phyloP scores from a whole-genome alignment of 1,140 invertebrate genomes.

The Drosophila burlai region DNA sequence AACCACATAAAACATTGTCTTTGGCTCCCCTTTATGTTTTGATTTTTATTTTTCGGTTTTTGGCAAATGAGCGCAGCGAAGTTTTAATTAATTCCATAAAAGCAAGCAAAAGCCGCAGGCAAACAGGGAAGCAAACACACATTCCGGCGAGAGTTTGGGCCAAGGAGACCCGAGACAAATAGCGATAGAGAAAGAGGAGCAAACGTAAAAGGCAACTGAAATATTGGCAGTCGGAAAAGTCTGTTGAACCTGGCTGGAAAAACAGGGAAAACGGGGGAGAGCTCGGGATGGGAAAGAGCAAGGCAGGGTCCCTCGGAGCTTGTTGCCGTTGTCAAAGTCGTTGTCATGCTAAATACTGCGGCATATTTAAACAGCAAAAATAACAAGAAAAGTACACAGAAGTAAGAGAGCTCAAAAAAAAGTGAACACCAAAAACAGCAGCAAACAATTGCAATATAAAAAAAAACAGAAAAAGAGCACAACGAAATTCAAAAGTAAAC shows the following conservation, averaged over 20 bases:
- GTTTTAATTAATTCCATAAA: constrained; percentile 83
- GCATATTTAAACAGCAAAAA: constrained; percentile 73
- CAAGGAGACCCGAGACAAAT: constrained; percentile 12
- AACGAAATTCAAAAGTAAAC: constrained; percentile 30
- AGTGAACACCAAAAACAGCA: constrained; percentile 16
- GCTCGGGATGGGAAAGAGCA: not conserved
- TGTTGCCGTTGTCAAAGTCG: constrained; percentile 64
- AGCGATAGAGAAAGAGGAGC: constrained; percentile 23
- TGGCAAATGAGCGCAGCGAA: constrained; percentile 61
- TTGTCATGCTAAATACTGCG: constrained; percentile 81
- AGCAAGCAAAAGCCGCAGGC: constrained; percentile 76
- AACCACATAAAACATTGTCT: constrained; percentile 47
- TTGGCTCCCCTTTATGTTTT: constrained; percentile 31
- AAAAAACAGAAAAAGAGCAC: constrained; percentile 3
- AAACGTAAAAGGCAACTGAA: constrained; percentile 64
- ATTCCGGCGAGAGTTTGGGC: constrained; percentile 16
- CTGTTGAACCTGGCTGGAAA: constrained; percentile 62
- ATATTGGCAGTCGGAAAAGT: constrained; percentile 73
- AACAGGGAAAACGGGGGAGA: constrained; percentile 16
- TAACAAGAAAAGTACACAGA: constrained; percentile 62
- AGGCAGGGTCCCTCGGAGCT: constrained; percentile 22
- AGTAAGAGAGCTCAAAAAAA: constrained; percentile 26
- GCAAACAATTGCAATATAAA: constrained; percentile 20
- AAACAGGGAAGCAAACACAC: constrained; percentile 62
- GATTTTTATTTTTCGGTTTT: constrained; percentile 40